Evolutionary conservation across 2,113 vertebrate genomes (phyloP).

Genomic region (Colaptes auratus): DNA sequence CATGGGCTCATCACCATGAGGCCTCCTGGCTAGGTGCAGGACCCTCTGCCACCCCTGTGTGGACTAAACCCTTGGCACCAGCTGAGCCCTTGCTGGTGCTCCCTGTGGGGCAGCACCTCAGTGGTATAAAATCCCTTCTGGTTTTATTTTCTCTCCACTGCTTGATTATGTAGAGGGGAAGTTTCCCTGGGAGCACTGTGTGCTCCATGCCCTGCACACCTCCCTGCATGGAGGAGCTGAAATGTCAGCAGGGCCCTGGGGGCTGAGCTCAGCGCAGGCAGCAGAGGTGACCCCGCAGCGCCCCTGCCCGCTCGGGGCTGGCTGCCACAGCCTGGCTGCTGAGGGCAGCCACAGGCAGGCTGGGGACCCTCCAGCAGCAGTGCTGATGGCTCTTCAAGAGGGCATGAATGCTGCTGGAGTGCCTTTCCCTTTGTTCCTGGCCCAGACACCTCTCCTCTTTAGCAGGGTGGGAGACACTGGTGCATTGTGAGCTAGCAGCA

Average conservation of each 20-base stretch:
- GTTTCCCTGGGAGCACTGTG: neutral
- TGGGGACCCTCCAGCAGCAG: neutral
- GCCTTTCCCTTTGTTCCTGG: neutral
- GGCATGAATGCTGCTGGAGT: neutral
- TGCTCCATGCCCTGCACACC: fast-evolving
- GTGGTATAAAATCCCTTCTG: neutral
- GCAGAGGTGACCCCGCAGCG: neutral
- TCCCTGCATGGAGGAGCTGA: neutral
- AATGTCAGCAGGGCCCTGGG: neutral
- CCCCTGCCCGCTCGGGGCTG: fast-evolving
- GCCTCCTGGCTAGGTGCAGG: neutral
- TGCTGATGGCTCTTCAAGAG: neutral
- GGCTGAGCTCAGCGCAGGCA: neutral
- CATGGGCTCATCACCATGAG: fast-evolving
- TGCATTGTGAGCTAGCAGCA: conserved; percentile 10
- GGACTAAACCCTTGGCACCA: neutral
- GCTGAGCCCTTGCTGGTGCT: neutral
- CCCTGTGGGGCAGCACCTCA: neutral
- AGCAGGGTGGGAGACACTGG: neutral
- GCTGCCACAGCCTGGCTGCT: neutral
- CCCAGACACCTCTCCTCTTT: neutral
- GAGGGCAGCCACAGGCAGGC: neutral
- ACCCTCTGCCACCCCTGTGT: neutral
- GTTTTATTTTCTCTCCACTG: neutral
- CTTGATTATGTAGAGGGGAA: neutral